Percentiles rank a stretch among this genome's conserved stretches.
Conservation (phyloP, 2,113 vertebrate species). For the cattle (Bos taurus) region DNA sequence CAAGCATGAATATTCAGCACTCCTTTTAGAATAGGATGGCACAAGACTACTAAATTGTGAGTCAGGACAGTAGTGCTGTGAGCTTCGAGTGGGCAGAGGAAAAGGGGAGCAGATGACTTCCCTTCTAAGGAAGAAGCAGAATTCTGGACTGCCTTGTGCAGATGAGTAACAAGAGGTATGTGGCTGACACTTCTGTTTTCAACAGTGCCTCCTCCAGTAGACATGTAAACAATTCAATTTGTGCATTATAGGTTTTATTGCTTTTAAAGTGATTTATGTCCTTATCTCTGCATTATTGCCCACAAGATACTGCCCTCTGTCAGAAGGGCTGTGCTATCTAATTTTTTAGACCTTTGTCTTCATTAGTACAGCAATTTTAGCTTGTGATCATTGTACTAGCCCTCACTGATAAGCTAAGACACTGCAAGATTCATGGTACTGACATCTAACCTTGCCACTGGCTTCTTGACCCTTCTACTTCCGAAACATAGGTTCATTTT, state of each 20-base stretch:
- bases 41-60: background rate
- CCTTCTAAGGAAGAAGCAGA: slow-evolving; percentile 26
- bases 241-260: slow-evolving; percentile 64
- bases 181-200: slow-evolving; percentile 37
- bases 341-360: slow-evolving; percentile 89
- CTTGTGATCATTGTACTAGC: slow-evolving; percentile 93
- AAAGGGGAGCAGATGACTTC: background rate
- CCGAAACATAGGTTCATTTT: slow-evolving; percentile 85
- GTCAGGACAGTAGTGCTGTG: background rate
- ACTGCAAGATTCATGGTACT: slow-evolving; percentile 87
- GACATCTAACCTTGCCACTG: slow-evolving; percentile 86
- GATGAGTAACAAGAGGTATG: slow-evolving; percentile 1
- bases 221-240: slow-evolving; percentile 46
- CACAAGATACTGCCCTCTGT: slow-evolving; percentile 77
- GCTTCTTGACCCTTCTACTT: slow-evolving; percentile 95
- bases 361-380: slow-evolving; percentile 92
- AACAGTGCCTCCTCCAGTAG: slow-evolving; percentile 28
- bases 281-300: slow-evolving; percentile 78
- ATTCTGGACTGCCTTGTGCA: background rate
- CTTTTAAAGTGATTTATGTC: slow-evolving; percentile 82
- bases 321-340: slow-evolving; percentile 72
- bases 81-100: background rate
- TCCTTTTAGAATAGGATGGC: slow-evolving; percentile 52
- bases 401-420: slow-evolving; percentile 93
- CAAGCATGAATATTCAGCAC: background rate